Conservation (phyloP, 2,888 invertebrate species). For the Caradrina kadenii region DNA sequence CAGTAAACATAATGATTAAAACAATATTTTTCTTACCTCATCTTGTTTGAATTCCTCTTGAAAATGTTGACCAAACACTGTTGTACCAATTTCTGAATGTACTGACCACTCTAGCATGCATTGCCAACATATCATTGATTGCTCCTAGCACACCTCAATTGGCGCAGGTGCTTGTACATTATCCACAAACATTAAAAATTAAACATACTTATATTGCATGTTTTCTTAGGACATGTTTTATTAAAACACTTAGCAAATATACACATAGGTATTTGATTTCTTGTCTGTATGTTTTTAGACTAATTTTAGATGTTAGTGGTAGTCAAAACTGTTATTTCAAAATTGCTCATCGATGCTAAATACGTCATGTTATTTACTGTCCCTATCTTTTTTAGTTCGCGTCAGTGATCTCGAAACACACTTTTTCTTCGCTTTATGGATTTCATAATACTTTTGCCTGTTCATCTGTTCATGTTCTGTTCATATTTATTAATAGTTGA, state of each 20-base stretch:
- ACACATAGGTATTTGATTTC: slow-evolving; percentile 17
- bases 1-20: slow-evolving; percentile 53
- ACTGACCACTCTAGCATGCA: slow-evolving; percentile 52
- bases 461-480: neutral
- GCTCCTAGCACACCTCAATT: slow-evolving; percentile 53
- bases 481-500: neutral
- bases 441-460: neutral
- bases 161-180: slow-evolving; percentile 62
- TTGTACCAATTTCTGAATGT: slow-evolving; percentile 59
- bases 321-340: slow-evolving; percentile 25
- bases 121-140: slow-evolving; percentile 57
- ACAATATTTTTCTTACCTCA: slow-evolving; percentile 70
- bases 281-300: slow-evolving; percentile 9
- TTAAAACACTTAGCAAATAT: slow-evolving; percentile 47
- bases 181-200: slow-evolving; percentile 70
- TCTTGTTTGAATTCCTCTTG: slow-evolving; percentile 72
- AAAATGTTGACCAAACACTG: slow-evolving; percentile 66
- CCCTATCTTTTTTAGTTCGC: slow-evolving; percentile 14
- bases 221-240: slow-evolving; percentile 51
- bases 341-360: slow-evolving; percentile 1
- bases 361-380: no score
- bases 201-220: slow-evolving; percentile 61
- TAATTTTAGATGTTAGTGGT: slow-evolving; percentile 16
- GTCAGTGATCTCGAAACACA: slow-evolving; percentile 1
- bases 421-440: neutral